Base-by-base conservation (phyloP, 2,797 vertebrate genomes). In the Miichthys miiuy region DNA sequence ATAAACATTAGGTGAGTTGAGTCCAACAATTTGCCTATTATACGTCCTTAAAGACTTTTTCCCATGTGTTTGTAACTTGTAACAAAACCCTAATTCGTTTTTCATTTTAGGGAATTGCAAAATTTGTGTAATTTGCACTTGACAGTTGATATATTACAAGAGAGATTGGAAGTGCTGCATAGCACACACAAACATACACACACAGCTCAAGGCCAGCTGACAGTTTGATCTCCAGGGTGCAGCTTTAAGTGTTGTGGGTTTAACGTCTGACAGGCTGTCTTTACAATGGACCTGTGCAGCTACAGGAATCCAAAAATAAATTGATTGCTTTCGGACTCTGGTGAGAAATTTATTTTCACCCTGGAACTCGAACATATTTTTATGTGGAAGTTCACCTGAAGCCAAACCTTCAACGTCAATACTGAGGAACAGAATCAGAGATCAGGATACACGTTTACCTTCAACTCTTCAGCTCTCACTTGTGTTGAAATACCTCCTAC, bases 241-340 rank as follows among this genome's bases (percentile, higher is more conserved):
- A 20, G 2, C 68, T 46, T 51, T 70, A 70, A 79, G 64, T 77
- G 70, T 18, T 68, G 61, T 58, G 70, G 69, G 56, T 64, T 75
- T 78, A 67, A 70, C 44, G 76, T 66, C 56, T 72, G 69, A 84
- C 73, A 54, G 68, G 11, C 16, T 81, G 71, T 79, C 79, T 87
- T 78, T 77, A 76, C 41, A 67, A 41, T 12, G n/a, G 23, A 73
- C 46, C 38, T 75, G 58, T n/a, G 46, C 42, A 63, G 63, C 55
- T 57, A 48, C 52, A 64, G 18, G 10, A 18, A 75, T 80, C 63
- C 63, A 78, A 21, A 73, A 23, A 72, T 20, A 64, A 82, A 82
- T 6, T 44, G 21, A 60, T 72, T 34, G 30, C 61, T 70, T 72
- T 69, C 41, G 12, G 27, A 68, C 47, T 48, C 11, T 21, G 25